Evolutionary conservation across 2,888 invertebrate species (phyloP).

Genomic region (Pristionchus arcanus): DNA sequence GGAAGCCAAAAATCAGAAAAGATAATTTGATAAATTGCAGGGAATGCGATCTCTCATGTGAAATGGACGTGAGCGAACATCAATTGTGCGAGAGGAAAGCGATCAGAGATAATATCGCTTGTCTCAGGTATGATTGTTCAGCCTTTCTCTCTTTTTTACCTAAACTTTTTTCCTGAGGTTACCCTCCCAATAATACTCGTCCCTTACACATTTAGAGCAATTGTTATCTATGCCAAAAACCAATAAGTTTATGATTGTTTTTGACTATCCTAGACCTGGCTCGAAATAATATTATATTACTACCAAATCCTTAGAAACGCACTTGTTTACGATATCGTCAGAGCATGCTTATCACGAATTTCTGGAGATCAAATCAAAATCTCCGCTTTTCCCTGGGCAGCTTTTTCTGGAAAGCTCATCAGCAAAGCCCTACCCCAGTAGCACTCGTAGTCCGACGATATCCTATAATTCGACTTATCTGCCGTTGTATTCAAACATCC

Average conservation of each 20-base stretch:
- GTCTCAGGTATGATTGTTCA: constrained; percentile 4
- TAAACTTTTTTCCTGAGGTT: too few relatives aligned
- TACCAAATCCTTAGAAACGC: too few relatives aligned
- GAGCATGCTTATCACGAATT: not conserved
- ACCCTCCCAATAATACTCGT: too few relatives aligned
- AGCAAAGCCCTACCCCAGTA: not conserved
- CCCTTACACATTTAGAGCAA: too few relatives aligned
- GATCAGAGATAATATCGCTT: constrained; percentile 38
- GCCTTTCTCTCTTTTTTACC: not conserved
- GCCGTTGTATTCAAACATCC: not conserved
- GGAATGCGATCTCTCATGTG: constrained; percentile 38
- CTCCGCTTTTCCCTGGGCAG: not conserved
- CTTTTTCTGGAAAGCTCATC: not conserved
- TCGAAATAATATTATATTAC: too few relatives aligned
- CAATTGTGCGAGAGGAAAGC: constrained; percentile 24
- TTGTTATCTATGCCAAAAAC: too few relatives aligned
- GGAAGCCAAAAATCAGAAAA: not conserved
- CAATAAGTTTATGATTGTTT: too few relatives aligned
- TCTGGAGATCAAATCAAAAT: not conserved
- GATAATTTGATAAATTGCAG: not conserved
- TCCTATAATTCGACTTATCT: not conserved
- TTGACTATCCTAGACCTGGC: not conserved
- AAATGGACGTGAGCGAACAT: not conserved
- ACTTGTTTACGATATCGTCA: too few relatives aligned
- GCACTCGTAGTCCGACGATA: not conserved